A percentile compares a stretch with the other conserved stretches of the same genome.
phyloP scores from a whole-genome alignment of 2,888 invertebrate genomes.

The Steromphala cineraria region DNA sequence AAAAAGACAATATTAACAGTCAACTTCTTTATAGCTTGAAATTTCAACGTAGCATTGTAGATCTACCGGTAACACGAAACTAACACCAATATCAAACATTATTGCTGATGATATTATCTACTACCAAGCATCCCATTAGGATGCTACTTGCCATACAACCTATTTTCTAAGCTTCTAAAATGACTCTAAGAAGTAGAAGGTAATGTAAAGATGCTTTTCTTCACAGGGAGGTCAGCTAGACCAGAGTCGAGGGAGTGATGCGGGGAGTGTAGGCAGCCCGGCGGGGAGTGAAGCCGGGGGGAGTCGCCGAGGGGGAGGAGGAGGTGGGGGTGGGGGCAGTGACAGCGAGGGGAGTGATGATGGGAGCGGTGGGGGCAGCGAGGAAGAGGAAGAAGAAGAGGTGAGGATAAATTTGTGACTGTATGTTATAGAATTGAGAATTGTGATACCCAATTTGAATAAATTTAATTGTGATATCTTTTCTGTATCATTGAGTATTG shows the following conservation, averaged over 20 bases:
- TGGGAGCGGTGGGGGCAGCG: slow-evolving; percentile 50
- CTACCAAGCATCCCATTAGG: no score
- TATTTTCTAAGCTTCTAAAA: background rate
- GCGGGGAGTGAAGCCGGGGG: slow-evolving; percentile 25
- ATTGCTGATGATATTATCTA: no score
- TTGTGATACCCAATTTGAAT: no score
- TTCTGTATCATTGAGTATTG: no score
- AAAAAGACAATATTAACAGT: no score
- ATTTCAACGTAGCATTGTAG: no score
- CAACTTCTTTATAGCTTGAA: no score
- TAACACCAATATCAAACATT: no score
- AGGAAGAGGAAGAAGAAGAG: slow-evolving; percentile 41
- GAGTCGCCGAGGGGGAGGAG: slow-evolving; percentile 19
- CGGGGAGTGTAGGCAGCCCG: slow-evolving; percentile 28
- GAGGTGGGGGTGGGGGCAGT: slow-evolving; percentile 31
- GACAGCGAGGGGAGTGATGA: slow-evolving; percentile 40
- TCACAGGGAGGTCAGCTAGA: slow-evolving; percentile 3
- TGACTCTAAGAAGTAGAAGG: background rate
- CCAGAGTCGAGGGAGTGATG: slow-evolving; percentile 28
- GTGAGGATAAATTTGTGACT: slow-evolving; percentile 19
- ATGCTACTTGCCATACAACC: no score
- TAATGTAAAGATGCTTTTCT: background rate
- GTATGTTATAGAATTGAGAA: no score
- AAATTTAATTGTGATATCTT: no score
- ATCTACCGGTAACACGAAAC: no score